Base-by-base conservation (phyloP, 2,113 vertebrate species). In the Isurus oxyrinchus region DNA sequence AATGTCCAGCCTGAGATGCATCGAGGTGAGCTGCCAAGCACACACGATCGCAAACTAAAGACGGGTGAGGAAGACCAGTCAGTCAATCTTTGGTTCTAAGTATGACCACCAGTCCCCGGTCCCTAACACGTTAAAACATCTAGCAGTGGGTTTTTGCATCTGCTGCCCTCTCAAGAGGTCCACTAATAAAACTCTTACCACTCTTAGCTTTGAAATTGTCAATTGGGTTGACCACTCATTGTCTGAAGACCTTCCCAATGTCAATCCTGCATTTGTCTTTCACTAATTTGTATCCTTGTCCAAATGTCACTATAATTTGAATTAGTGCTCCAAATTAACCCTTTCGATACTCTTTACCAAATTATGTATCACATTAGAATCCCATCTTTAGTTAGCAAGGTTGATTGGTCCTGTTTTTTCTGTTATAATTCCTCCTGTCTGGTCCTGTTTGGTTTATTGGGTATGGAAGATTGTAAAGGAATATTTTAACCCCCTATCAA, bases 1-100 rank as follows among this genome's bases (percentile, higher is more conserved):
- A 97, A 98, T 67, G 97, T 96, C 27, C 96, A 44, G 1, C 53
- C 90, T 0, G 94, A 72, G 66, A 55, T 16, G 31, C 49, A 76
- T 72, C 44, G 4, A 76, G 94, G 94, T 95, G 94, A 72, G 67
- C 3, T 11, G 10, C 27, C 4, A 49, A 3, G 5, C 5, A 0
- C 40, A 14, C 16, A 84, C 81, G 0, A 13, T 76, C 8, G 72
- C 31, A 10, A 35, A 72, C 69, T 31, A 27, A 6, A 8, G 7
- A 35, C 63, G 10, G 31, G 27, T 11, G 69, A 72, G 7, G 61
- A 10, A 63, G 61, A 11, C 10, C 59, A 10, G 61, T 10, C 61
- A 8, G 72, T 81, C n/a, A 84, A 19, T 44, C 79, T 84, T 84
- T 31, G 35, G 13, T 40, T 84, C 79, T 3, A 44, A 44, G n/a